Conservation (phyloP, 2,888 invertebrate genomes). For the Lissonota sp. region DNA sequence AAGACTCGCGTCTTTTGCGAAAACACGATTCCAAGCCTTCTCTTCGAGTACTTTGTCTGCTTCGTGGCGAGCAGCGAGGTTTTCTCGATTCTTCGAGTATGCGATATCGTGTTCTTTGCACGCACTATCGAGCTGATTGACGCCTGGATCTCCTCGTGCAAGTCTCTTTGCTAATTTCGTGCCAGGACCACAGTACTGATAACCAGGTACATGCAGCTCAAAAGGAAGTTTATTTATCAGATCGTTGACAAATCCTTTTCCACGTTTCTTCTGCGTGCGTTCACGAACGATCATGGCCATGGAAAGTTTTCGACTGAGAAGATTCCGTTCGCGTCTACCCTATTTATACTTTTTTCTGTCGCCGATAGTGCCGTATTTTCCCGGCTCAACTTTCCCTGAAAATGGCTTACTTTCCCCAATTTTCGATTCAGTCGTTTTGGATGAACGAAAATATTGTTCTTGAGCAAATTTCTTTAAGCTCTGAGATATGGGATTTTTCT, state of each 20-base stretch:
- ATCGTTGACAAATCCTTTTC: background rate
- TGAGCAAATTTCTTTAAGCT: slow-evolving; percentile 10
- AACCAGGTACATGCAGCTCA: slow-evolving; percentile 11
- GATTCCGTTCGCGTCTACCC: background rate
- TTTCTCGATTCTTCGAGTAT: slow-evolving; percentile 58
- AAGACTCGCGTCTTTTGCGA: slow-evolving; percentile 70
- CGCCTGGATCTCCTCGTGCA: background rate
- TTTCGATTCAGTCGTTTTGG: background rate
- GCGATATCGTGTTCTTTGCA: slow-evolving; percentile 61
- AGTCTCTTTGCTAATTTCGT: background rate
- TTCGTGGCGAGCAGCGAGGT: slow-evolving; percentile 68
- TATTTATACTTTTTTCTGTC: slow-evolving; percentile 7
- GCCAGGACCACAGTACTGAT: slow-evolving; percentile 38
- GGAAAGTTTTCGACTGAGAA: background rate
- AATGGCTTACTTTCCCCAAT: background rate
- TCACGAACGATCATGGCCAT: background rate
- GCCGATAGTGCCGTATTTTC: background rate
- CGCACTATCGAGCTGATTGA: background rate
- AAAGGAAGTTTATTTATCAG: background rate
- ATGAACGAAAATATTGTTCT: slow-evolving; percentile 14
- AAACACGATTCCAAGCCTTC: slow-evolving; percentile 73
- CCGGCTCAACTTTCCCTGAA: background rate
- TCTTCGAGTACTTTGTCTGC: slow-evolving; percentile 77
- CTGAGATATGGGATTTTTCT: slow-evolving; percentile 10
- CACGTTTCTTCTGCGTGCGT: background rate